A percentile compares a stretch with the other conserved stretches of the same genome.
phyloP scores from a whole-genome alignment of 1,140 invertebrate species.

The Lordiphosa clarofinis region DNA sequence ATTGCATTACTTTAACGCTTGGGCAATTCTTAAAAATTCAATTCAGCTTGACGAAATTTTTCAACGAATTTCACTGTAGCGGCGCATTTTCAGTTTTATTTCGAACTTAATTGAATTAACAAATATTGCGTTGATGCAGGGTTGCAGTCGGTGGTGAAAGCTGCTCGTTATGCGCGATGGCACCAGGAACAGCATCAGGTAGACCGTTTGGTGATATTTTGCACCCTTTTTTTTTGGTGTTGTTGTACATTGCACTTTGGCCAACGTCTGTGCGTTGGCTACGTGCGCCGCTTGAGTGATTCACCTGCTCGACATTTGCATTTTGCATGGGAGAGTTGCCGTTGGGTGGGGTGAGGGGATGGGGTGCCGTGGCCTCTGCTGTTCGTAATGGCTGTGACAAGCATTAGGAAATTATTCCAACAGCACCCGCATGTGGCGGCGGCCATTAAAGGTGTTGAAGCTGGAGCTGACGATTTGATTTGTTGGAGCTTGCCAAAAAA shows the following conservation, averaged over 20 bases:
- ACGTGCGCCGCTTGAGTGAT: slow-evolving; percentile 51
- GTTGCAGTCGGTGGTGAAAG: slow-evolving; percentile 22
- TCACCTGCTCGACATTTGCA: slow-evolving; percentile 51
- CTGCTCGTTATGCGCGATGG: slow-evolving; percentile 53
- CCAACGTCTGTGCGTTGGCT: slow-evolving; percentile 28
- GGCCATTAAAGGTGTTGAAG: slow-evolving; percentile 54
- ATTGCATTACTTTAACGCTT: slow-evolving; percentile 5
- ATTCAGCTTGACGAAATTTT: slow-evolving; percentile 1
- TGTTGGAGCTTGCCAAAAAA: slow-evolving; percentile 24
- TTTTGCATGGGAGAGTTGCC: slow-evolving; percentile 38
- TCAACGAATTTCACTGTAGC: slow-evolving; percentile 11
- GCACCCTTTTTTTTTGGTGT: slow-evolving; percentile 23
- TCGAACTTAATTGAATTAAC: slow-evolving; percentile 18
- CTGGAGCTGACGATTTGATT: slow-evolving; percentile 54
- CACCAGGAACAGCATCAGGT: slow-evolving; percentile 22
- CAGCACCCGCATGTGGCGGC: slow-evolving; percentile 47
- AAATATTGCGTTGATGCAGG: slow-evolving; percentile 16
- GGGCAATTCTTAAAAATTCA: background rate
- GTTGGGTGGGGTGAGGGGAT: no score
- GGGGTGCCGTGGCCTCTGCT: no score
- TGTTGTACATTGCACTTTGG: slow-evolving; percentile 34
- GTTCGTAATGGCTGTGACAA: slow-evolving; percentile 53
- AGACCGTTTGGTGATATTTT: slow-evolving; percentile 41
- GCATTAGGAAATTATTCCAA: slow-evolving; percentile 51
- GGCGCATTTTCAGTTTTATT: background rate